Evolutionary conservation across 2,113 vertebrate genomes (phyloP).

Genomic region (Egretta garzetta): DNA sequence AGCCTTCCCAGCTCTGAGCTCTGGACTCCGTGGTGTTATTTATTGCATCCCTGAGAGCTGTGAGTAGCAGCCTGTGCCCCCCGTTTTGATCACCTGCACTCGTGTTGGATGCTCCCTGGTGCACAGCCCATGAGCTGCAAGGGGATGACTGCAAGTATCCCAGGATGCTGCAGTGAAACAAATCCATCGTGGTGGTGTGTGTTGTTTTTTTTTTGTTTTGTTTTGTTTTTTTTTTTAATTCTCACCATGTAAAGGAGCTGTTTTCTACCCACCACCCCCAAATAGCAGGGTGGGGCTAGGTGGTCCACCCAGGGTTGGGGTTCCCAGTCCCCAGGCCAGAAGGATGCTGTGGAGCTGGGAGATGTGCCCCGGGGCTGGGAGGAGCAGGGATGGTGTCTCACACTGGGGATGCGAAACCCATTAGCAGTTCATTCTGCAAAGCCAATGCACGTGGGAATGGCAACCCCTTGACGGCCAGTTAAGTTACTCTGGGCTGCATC

Average conservation of each 20-base stretch:
- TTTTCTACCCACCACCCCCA: not conserved
- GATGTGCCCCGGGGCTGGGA: not conserved
- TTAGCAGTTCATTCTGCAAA: not conserved
- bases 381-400: not conserved
- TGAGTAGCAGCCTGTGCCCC: not conserved
- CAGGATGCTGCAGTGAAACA: not conserved
- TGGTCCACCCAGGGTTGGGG: not conserved
- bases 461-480: rapidly evolving
- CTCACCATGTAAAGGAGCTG: not conserved
- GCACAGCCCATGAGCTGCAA: not conserved
- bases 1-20: not conserved
- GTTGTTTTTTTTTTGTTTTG: too few relatives aligned
- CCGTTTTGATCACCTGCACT: not conserved
- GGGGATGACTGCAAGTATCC: not conserved
- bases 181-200: not conserved
- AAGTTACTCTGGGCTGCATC: too few relatives aligned
- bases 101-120: not conserved
- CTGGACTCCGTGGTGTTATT: not conserved
- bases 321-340: rapidly evolving
- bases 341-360: not conserved
- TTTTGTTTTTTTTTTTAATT: not conserved
- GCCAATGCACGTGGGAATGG: rapidly evolving
- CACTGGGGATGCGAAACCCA: rapidly evolving
- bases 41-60: not conserved
- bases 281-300: not conserved